These are phyloP conservation scores for Peribatodes rhomboidaria DNA, from an alignment of 2,888 invertebrate species.

Conservation along the genomic window DNA sequence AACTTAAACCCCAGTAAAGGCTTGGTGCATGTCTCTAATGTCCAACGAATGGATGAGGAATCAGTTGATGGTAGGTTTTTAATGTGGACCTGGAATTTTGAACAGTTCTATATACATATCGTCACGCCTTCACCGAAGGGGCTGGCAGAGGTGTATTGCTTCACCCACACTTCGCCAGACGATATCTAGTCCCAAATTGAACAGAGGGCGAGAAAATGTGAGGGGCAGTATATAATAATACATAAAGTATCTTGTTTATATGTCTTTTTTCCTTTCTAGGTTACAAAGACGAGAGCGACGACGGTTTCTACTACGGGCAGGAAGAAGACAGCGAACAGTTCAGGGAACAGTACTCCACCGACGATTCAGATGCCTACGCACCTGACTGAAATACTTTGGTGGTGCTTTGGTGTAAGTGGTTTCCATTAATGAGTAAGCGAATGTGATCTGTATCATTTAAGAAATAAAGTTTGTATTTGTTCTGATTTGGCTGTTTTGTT, in stretches of 20 bases:
- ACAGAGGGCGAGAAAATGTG: no score
- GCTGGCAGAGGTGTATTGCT: no score
- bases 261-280: conserved; percentile 26
- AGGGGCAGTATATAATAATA: no score
- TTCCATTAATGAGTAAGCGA: conserved; percentile 1
- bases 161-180: no score
- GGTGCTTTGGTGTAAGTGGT: not conserved
- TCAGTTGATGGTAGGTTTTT: conserved; percentile 55
- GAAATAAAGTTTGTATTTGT: conserved; percentile 30
- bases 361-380: conserved; percentile 35
- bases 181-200: no score
- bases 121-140: no score
- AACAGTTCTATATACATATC: no score
- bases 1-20: conserved; percentile 53
- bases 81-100: no score
- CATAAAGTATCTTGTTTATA: no score
- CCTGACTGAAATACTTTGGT: conserved; percentile 8
- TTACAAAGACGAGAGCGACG: conserved; percentile 75
- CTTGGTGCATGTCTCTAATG: conserved; percentile 60
- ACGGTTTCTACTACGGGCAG: conserved; percentile 80
- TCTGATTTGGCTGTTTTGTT: conserved; percentile 5
- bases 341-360: conserved; percentile 65
- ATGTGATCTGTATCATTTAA: conserved; percentile 22
- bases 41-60: conserved; percentile 63
- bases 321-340: conserved; percentile 74